Conservation (phyloP, 2,797 vertebrate genomes). For the Podarcis siculus region DNA sequence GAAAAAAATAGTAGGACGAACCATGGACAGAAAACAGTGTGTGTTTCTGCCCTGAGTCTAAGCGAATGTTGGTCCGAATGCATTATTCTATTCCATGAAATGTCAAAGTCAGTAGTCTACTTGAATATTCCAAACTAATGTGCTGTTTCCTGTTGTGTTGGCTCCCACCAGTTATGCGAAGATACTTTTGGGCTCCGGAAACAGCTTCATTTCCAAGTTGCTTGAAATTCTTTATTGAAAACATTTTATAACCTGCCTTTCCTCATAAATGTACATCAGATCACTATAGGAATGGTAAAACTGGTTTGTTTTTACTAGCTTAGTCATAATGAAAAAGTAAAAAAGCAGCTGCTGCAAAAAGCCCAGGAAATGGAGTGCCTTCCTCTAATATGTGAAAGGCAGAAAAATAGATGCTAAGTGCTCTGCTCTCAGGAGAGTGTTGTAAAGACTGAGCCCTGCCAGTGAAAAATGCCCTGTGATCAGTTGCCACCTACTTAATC, state of each 20-base stretch:
- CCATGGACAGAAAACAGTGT: neutral
- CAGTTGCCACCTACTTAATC: neutral
- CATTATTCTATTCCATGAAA: neutral
- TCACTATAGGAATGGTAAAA: neutral
- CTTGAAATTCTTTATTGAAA: neutral
- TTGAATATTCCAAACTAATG: neutral
- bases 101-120: neutral
- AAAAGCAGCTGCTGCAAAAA: neutral
- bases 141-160: neutral
- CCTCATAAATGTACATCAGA: neutral
- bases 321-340: neutral
- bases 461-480: neutral
- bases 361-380: neutral
- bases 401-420: neutral
- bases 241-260: neutral
- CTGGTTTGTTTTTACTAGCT: neutral
- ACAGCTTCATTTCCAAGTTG: neutral
- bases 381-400: neutral
- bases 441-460: neutral
- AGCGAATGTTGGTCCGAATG: neutral
- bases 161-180: neutral
- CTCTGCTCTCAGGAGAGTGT: neutral
- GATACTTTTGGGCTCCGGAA: neutral
- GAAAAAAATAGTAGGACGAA: neutral
- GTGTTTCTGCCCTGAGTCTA: neutral